Evolutionary conservation across 2,797 vertebrate species (phyloP), one percentile per base, ranked within the genome.

Genomic region (Helarctos malayanus): DNA sequence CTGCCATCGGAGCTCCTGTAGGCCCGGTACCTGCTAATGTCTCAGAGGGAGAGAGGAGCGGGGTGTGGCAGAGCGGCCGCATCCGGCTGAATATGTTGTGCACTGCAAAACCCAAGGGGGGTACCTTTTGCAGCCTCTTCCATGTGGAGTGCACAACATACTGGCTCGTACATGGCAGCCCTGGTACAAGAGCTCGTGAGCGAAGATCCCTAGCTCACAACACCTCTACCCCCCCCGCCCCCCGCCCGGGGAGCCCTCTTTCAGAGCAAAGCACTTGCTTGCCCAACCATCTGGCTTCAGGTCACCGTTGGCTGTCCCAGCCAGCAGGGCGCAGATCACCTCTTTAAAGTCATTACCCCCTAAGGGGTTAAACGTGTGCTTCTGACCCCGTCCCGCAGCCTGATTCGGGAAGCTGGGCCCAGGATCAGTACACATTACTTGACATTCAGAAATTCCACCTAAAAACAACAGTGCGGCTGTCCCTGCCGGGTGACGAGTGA

Each of bases 401-500:
- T 75, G 78, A 80, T 63, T 91, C 73, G 52, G 81, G 89, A 94
- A 94, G 96, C 92, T 97, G 93, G 90, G 73, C 91, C 92, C 16
- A 38, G 97, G 84, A 94, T 96, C 98, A 94, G 97, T 32, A 25
- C 84, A 19, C 95, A 21, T 32, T 49, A 59, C 32, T 0, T 1
- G 57, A 92, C 92, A 68, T 71, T 89, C 96, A 98, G 91, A 98
- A 98, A 95, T 94, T 97, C 95, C 96, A 80, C 88, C 95, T 94
- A 93, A 94, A 91, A 97, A 97, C 94, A 98, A 80, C 92, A 84
- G 82, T 18, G 32, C n/a, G 38, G 89, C 98, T 82, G 27, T 81
- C 80, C 12, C 89, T 61, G 95, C 97, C 89, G 1, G 29, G 89
- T 41, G 98, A 92, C 89, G 97, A 98, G 96, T 96, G 98, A 98